Percentiles rank a stretch among this genome's conserved stretches.
These are phyloP conservation scores for Ellobius talpinus DNA, from an alignment of 2,113 vertebrate genomes.

Conservation along the genomic window DNA sequence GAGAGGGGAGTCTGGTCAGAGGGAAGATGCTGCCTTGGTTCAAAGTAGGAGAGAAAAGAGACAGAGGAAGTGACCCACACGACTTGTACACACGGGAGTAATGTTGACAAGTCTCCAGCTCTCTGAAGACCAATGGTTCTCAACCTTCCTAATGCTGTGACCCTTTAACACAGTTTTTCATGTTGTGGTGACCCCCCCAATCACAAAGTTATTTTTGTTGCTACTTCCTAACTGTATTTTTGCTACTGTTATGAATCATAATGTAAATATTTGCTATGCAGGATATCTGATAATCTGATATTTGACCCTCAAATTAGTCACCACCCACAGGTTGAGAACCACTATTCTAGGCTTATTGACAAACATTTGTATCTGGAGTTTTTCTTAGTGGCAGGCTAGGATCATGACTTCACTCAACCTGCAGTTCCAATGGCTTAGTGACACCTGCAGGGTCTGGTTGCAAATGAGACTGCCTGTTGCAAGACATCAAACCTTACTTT, in stretches of 20 bases:
- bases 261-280: neutral
- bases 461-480: constrained; percentile 13
- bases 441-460: constrained; percentile 2
- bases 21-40: neutral
- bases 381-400: constrained; percentile 18
- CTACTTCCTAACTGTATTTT: neutral
- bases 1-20: neutral
- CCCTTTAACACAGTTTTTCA: neutral
- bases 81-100: neutral
- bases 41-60: constrained; percentile 22
- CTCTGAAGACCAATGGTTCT: neutral
- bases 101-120: neutral
- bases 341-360: neutral
- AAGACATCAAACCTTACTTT: constrained; percentile 52
- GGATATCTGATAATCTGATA: neutral
- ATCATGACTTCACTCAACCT: neutral
- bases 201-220: neutral
- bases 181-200: neutral
- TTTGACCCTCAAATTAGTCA: neutral
- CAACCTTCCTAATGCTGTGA: neutral
- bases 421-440: neutral
- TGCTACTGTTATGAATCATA: neutral
- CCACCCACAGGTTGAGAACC: neutral
- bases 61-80: neutral
- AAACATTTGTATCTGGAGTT: neutral